A percentile compares a stretch with the other conserved stretches of the same genome.
Evolutionary conservation across 2,113 vertebrate genomes (phyloP).

Genomic region (Plectropomus leopardus): DNA sequence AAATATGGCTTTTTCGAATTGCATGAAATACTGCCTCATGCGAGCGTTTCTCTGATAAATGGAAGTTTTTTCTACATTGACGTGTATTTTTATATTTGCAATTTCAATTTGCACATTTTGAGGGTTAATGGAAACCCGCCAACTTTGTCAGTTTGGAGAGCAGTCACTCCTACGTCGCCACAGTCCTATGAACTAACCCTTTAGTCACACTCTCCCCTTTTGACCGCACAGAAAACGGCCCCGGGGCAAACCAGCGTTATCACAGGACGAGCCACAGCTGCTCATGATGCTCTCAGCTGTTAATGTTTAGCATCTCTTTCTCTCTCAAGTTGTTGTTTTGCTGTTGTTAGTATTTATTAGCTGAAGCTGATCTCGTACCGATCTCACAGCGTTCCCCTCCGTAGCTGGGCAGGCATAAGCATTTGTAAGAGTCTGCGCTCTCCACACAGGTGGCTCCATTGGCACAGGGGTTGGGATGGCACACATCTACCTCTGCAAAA

Average conservation of each 20-base stretch:
- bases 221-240: neutral
- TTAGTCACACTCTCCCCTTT: neutral
- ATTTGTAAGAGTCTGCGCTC: slow-evolving; percentile 94
- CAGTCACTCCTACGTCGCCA: no score
- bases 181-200: neutral
- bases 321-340: slow-evolving; percentile 68
- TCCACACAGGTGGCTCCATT: slow-evolving; percentile 98
- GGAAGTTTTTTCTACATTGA: no score
- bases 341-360: slow-evolving; percentile 91
- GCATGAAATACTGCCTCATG: no score
- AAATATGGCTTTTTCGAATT: no score
- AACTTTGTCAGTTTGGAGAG: no score
- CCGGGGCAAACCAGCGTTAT: neutral
- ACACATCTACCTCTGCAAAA: slow-evolving; percentile 98
- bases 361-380: slow-evolving; percentile 96
- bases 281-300: neutral
- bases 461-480: slow-evolving; percentile 95
- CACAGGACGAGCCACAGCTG: neutral
- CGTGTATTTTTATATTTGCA: no score
- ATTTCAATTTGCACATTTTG: no score
- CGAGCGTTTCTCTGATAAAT: no score
- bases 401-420: slow-evolving; percentile 99
- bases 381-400: slow-evolving; percentile 96
- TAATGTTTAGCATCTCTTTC: slow-evolving; percentile 10
- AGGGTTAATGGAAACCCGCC: no score